A percentile compares a stretch with the other conserved stretches of the same genome.
phyloP scores from a whole-genome alignment of 2,797 vertebrate genomes.

The Enteromius paludinosus region DNA sequence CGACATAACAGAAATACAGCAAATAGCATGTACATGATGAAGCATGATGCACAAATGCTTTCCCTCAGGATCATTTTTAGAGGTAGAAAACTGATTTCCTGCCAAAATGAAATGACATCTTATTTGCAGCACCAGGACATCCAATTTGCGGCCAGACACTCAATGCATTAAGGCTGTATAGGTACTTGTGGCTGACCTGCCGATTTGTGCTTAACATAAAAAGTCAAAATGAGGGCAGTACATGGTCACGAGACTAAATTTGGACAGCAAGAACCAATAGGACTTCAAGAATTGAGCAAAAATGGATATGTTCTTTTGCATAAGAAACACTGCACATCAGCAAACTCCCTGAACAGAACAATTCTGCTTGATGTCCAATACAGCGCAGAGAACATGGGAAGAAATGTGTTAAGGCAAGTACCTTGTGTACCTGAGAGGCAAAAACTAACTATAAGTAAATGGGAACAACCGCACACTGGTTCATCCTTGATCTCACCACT shows the following conservation, averaged over 20 bases:
- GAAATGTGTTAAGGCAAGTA: slow-evolving; percentile 30
- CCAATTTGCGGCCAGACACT: background rate
- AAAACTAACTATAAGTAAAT: slow-evolving; percentile 17
- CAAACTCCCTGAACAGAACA: background rate
- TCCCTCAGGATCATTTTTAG: background rate
- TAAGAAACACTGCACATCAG: background rate
- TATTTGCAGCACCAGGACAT: slow-evolving; percentile 8
- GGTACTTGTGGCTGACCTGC: background rate
- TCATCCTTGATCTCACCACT: slow-evolving; percentile 39
- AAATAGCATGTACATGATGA: background rate
- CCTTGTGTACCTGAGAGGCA: slow-evolving; percentile 18
- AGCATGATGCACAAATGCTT: background rate
- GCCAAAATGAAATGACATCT: slow-evolving; percentile 25
- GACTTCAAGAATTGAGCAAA: background rate
- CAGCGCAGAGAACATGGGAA: background rate
- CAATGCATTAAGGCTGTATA: background rate
- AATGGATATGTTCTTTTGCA: background rate
- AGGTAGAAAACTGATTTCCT: slow-evolving; percentile 2
- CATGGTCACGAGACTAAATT: background rate
- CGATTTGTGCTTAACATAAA: background rate
- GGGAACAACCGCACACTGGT: slow-evolving; percentile 28
- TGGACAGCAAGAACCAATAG: background rate
- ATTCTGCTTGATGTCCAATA: slow-evolving; percentile 9
- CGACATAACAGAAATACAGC: background rate
- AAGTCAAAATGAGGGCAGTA: background rate